Conservation (phyloP, 2,113 vertebrate species). For the Mesitornis unicolor region DNA sequence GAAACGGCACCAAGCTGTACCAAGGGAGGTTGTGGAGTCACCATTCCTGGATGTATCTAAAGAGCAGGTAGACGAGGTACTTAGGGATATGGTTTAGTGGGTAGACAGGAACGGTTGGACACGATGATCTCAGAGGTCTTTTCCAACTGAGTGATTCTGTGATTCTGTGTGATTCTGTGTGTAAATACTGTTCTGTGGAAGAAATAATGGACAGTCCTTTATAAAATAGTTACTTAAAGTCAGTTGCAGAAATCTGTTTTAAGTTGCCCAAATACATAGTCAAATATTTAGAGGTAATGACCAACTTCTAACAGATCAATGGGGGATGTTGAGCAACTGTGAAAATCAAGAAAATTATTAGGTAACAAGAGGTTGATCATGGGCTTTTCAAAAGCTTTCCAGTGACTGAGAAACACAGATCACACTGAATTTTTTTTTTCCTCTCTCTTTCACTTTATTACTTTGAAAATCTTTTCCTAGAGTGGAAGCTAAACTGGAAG, state of each 20-base stretch:
- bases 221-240: not conserved
- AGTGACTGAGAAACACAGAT: not conserved
- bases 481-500: not conserved
- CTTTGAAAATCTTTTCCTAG: not conserved
- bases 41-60: too few species aligned
- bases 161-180: too few species aligned
- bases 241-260: not conserved
- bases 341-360: not conserved
- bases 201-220: not conserved
- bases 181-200: not conserved
- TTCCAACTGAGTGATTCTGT: too few species aligned
- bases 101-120: too few species aligned
- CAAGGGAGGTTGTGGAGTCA: too few species aligned
- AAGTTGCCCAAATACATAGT: not conserved
- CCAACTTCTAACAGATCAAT: not conserved
- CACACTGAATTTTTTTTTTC: rapidly evolving
- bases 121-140: too few species aligned
- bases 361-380: not conserved
- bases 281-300: not conserved
- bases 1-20: too few species aligned
- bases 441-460: not conserved
- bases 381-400: not conserved
- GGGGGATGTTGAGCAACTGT: not conserved
- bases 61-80: too few species aligned
- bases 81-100: too few species aligned